Evolutionary conservation across 2,797 vertebrate species (phyloP), one percentile per base, ranked within the genome.

Genomic region (Anabas testudineus): DNA sequence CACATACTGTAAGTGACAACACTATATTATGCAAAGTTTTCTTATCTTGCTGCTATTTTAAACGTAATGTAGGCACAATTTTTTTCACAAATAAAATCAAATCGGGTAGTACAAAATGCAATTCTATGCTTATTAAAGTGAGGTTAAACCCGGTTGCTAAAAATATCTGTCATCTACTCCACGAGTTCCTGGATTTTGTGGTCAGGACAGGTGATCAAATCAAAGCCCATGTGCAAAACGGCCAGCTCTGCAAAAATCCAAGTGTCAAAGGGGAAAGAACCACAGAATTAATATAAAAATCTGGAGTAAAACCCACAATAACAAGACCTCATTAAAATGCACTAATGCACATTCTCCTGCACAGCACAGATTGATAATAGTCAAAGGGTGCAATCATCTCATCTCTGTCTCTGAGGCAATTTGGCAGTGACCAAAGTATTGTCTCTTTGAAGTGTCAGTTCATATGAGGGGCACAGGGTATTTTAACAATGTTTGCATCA

Each of bases 381-480:
- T 78, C 54, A 59, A 9, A 34, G 9, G 56, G 65, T 42, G 16
- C 64, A 55, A 41, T 59, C 18, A 13, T 64, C 51, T 68, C 16
- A 79, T 80, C 53, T 77, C 37, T 67, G 19, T 42, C 39, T 18
- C 16, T 0, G n/a, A 1, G 24, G 62, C 18, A 39, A 4, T 68
- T 66, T 66, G 45, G 66, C 74, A 63, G 61, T 21, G 65, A 71
- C 60, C 76, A 63, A 68, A 61, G 75, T 28, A 52, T 68, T 7
- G 45, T 74, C 57, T 72, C 57, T 83, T 57, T 79, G 53, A 86
- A 73, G 74, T 78, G 37, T 83, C 83, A 39, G 21, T 67, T 74
- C 24, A 65, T 71, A 64, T 53, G 32, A 76, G 42, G 55, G 53
- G 78, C n/a, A 9, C 49, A 4, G 73, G 77, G 61, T 49, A 47